These are phyloP conservation scores for Imbricaverruca yamaguchii DNA, from an alignment of 2,888 invertebrate species.

Conservation along the genomic window DNA sequence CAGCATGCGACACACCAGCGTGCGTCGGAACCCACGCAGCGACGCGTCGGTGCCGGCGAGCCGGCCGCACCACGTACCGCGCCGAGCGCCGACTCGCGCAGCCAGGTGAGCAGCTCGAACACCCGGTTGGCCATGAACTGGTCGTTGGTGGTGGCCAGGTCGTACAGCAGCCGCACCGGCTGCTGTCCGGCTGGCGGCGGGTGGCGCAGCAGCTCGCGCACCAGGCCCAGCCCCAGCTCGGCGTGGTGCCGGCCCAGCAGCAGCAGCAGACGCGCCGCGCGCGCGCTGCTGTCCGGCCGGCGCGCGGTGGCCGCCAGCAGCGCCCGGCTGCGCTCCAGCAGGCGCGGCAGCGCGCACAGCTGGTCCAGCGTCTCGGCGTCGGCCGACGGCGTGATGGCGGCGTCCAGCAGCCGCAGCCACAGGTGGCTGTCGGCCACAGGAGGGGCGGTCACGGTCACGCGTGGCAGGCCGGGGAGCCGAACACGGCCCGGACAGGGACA, in stretches of 20 bases:
- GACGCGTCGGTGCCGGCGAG: background rate
- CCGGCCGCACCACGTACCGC: slow-evolving; percentile 26
- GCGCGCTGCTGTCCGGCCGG: background rate
- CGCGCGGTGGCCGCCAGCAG: background rate
- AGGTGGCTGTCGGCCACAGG: background rate
- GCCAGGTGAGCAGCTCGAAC: slow-evolving; percentile 31
- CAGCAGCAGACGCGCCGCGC: slow-evolving; percentile 11
- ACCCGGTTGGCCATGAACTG: slow-evolving; percentile 32
- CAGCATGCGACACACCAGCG: no score
- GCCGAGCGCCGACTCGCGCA: slow-evolving; percentile 30
- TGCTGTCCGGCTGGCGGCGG: slow-evolving; percentile 26
- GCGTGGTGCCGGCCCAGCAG: slow-evolving; percentile 8
- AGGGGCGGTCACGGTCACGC: no score
- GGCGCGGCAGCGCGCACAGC: slow-evolving; percentile 4
- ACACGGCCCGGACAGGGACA: no score
- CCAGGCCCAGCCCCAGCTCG: slow-evolving; percentile 18
- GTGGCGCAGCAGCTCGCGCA: slow-evolving; percentile 33
- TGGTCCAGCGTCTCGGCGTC: slow-evolving; percentile 4
- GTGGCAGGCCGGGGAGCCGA: no score
- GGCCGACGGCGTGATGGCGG: background rate
- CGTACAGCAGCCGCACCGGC: slow-evolving; percentile 33
- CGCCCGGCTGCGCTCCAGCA: slow-evolving; percentile 10
- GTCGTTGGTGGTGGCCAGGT: slow-evolving; percentile 28
- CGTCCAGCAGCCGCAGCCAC: slow-evolving; percentile 21
- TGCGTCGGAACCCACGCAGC: no score